Base-by-base conservation (phyloP, 2,797 vertebrate species). In the Sylvilagus floridanus region DNA sequence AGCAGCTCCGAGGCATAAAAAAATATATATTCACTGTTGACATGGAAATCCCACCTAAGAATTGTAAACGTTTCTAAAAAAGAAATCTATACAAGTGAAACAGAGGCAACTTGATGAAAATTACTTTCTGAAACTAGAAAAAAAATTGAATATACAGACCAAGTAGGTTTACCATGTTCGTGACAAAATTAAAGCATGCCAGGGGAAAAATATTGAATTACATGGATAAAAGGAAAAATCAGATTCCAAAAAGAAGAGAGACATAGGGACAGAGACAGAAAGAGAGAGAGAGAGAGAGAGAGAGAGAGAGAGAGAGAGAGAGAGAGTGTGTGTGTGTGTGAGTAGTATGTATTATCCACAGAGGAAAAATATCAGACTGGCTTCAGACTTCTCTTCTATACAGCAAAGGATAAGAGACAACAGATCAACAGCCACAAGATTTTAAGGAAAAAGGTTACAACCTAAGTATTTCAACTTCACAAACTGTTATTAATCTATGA, bases 31-130 rank as follows among this genome's bases (percentile, higher is more conserved):
- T 89, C 35, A 65, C 68, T 93, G 82, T 24, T 92, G 66, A 92
- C 42, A 81, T 35, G 7, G 21, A 92, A 42, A 97, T 52, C 65
- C 21, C 88, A 93, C 77, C n/a, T 62, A 93, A 94, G 69, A 93
- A 88, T 89, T 28, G 82, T 76, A 95, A 90, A 71, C 52, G 24
- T 86, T 93, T 92, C 95, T 79, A 16, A 85, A 91, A 95, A 81
- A 82, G 12, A 88, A 91, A 93, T 52, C 37, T 47, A 30, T 90
- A 91, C 42, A 92, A 84, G 52, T 62, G 37, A 94, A 92, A 89
- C 35, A 90, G 32, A 90, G 83, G 32, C 63, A 96, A 91, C 79
- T 75, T 87, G 60, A 86, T 66, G 42, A 93, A 92, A 94, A 93
- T 84, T 79, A 90, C 11, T 71, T 96, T 63, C 12, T 47, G 94